These are phyloP conservation scores for Sitta europaea DNA, from an alignment of 2,113 vertebrate species.

Conservation along the genomic window DNA sequence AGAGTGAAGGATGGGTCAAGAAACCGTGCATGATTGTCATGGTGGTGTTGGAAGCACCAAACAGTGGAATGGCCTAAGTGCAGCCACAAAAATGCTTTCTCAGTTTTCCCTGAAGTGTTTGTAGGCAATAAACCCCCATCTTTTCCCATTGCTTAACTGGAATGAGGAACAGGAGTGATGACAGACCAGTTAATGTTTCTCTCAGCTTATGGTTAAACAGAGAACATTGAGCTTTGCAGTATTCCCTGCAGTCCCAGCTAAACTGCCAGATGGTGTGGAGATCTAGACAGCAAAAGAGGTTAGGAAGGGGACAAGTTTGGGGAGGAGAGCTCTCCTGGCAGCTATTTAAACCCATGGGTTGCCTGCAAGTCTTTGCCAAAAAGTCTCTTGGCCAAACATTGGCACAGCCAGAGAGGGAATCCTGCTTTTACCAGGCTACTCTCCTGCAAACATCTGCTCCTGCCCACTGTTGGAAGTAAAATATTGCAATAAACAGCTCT, in stretches of 20 bases:
- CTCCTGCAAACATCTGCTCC: not conserved
- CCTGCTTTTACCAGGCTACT: not conserved
- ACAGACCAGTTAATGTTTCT: not conserved
- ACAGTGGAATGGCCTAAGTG: not conserved
- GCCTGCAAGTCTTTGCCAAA: not conserved
- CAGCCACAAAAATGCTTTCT: not conserved
- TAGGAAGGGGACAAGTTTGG: not conserved
- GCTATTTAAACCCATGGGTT: not conserved
- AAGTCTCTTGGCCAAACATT: not conserved
- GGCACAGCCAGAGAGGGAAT: not conserved
- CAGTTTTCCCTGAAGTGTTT: not conserved
- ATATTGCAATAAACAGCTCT: not conserved
- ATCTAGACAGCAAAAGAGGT: not conserved
- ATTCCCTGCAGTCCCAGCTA: not conserved
- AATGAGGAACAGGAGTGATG: not conserved
- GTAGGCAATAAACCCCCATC: not conserved
- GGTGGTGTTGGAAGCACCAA: not conserved
- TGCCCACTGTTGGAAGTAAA: not conserved
- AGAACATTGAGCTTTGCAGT: not conserved
- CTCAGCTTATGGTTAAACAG: not conserved
- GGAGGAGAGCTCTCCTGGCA: not conserved
- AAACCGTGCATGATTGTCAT: not conserved
- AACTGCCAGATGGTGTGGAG: not conserved
- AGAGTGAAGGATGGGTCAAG: not conserved
- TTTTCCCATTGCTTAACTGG: not conserved